Evolutionary conservation across 2,113 vertebrate genomes (phyloP).

Genomic region (Lichenostomus cassidix): DNA sequence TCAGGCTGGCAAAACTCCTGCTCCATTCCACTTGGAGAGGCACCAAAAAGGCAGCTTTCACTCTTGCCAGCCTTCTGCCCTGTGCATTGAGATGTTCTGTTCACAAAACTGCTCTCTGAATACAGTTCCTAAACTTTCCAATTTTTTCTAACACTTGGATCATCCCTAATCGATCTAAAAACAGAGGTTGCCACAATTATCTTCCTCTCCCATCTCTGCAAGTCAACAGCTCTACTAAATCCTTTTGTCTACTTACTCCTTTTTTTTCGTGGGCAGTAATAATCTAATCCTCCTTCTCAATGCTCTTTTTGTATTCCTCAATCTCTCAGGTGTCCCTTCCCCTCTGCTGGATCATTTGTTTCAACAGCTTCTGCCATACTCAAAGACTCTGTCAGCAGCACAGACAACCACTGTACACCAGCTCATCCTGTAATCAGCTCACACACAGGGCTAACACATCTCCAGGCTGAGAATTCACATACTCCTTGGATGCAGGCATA

Average conservation of each 20-base stretch:
- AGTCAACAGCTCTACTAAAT: background rate
- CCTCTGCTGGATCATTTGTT: background rate
- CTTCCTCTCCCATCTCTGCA: background rate
- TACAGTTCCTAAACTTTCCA: background rate
- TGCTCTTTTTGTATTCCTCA: accelerated
- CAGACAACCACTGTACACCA: background rate
- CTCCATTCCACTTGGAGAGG: background rate
- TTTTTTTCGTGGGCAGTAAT: background rate
- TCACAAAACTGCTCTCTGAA: background rate
- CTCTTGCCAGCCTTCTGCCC: background rate
- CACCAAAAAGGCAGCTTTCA: background rate
- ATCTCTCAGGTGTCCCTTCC: background rate
- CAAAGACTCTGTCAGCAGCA: background rate
- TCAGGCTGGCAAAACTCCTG: accelerated
- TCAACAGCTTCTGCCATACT: background rate
- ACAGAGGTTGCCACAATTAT: accelerated
- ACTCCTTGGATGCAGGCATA: background rate
- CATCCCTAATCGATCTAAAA: background rate
- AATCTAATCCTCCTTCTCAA: background rate
- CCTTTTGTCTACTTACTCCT: background rate
- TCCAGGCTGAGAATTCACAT: background rate
- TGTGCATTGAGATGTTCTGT: background rate
- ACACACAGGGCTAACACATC: background rate
- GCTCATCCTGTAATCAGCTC: background rate
- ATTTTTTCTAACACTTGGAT: background rate